These are phyloP conservation scores for Halcyon senegalensis DNA, from an alignment of 2,113 vertebrate genomes.

Conservation along the genomic window DNA sequence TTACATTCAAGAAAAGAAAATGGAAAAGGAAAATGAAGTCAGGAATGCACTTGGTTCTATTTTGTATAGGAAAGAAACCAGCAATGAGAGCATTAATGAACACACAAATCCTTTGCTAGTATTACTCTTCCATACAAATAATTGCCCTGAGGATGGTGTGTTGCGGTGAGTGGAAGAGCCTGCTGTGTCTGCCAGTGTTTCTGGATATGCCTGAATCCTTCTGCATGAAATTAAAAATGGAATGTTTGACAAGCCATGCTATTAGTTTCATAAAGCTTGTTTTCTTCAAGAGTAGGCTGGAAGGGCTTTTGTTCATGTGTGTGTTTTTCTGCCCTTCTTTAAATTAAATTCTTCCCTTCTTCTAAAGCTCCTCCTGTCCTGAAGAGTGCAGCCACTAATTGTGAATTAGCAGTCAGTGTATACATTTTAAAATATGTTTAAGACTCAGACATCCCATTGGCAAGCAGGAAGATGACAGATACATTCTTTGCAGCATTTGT, in stretches of 20 bases:
- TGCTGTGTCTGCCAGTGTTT: neutral
- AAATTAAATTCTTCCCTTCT: neutral
- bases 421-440: neutral
- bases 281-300: neutral
- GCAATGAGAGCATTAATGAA: neutral
- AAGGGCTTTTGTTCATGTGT: neutral
- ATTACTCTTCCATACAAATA: neutral
- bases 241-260: neutral
- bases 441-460: neutral
- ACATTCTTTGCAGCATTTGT: neutral
- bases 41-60: neutral
- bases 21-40: neutral
- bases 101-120: neutral
- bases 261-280: slow-evolving; percentile 2
- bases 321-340: neutral
- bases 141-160: neutral
- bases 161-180: neutral
- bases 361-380: neutral
- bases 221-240: neutral
- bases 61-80: neutral
- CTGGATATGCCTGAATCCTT: neutral
- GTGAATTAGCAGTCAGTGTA: neutral
- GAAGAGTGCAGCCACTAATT: neutral
- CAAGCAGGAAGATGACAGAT: neutral
- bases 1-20: neutral